Conservation (phyloP, 2,888 invertebrate genomes). For the Acanthoscelides obtectus region DNA sequence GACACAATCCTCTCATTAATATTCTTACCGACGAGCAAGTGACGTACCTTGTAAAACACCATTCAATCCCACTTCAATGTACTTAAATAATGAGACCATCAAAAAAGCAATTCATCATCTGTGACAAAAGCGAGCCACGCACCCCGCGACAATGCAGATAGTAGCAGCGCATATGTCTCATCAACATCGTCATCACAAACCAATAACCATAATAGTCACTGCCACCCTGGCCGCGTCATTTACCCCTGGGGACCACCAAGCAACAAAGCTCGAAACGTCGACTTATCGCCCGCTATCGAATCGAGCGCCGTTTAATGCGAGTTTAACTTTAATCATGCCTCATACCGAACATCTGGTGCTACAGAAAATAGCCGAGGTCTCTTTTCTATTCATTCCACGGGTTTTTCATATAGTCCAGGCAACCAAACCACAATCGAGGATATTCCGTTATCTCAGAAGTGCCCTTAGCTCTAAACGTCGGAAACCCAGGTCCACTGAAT, state of each 20-base stretch:
- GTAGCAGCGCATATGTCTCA: background rate
- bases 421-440: too few relatives aligned
- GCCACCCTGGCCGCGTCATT: background rate
- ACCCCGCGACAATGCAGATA: background rate
- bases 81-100: background rate
- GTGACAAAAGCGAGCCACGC: background rate
- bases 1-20: too few relatives aligned
- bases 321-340: constrained; percentile 47
- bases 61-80: too few relatives aligned
- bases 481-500: too few relatives aligned
- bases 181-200: constrained; percentile 6
- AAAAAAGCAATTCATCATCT: background rate
- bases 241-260: background rate
- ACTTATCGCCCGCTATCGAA: constrained; percentile 43
- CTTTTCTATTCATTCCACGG: background rate
- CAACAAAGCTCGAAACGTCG: background rate
- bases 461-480: too few relatives aligned
- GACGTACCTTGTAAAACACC: too few relatives aligned
- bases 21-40: too few relatives aligned
- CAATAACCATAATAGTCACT: constrained; percentile 15
- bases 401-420: background rate
- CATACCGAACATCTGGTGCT: constrained; percentile 44
- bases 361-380: background rate
- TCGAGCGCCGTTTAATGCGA: constrained; percentile 42
- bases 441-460: too few relatives aligned